Conservation (phyloP, 2,797 vertebrate genomes). For the Leptodactylus fallax region DNA sequence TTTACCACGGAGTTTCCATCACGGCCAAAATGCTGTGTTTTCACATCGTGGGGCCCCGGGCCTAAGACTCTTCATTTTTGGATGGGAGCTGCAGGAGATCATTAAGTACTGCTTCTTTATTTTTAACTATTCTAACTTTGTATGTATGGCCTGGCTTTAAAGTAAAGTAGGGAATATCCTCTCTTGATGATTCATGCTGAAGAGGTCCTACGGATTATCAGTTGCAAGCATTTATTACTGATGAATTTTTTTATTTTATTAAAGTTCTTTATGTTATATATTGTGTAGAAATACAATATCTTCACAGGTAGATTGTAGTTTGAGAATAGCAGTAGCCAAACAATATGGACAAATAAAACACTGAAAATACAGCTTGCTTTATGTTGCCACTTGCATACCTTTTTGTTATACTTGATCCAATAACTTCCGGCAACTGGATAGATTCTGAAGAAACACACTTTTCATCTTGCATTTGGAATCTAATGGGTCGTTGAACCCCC, state of each 20-base stretch:
- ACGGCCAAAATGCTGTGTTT: no score
- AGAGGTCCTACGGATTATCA: background rate
- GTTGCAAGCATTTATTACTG: background rate
- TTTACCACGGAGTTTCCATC: no score
- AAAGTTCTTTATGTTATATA: background rate
- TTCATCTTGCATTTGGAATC: slow-evolving; percentile 91
- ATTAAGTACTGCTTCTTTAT: background rate
- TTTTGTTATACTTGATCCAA: slow-evolving; percentile 76
- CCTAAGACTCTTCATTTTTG: no score
- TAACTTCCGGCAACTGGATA: slow-evolving; percentile 72
- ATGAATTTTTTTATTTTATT: background rate
- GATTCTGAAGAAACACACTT: slow-evolving; percentile 77
- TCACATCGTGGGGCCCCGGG: no score
- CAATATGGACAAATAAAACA: background rate
- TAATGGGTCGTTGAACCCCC: slow-evolving; percentile 87
- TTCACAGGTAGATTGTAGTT: no score
- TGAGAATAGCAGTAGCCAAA: background rate
- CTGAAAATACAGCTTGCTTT: background rate
- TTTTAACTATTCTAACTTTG: background rate
- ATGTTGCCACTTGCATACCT: slow-evolving; percentile 75
- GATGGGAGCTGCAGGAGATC: no score
- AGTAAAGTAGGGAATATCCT: background rate
- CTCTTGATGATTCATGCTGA: background rate
- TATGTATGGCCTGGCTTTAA: background rate
- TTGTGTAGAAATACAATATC: background rate